Base-by-base conservation (phyloP, 1,140 invertebrate species). In the Ceratina calcarata region DNA sequence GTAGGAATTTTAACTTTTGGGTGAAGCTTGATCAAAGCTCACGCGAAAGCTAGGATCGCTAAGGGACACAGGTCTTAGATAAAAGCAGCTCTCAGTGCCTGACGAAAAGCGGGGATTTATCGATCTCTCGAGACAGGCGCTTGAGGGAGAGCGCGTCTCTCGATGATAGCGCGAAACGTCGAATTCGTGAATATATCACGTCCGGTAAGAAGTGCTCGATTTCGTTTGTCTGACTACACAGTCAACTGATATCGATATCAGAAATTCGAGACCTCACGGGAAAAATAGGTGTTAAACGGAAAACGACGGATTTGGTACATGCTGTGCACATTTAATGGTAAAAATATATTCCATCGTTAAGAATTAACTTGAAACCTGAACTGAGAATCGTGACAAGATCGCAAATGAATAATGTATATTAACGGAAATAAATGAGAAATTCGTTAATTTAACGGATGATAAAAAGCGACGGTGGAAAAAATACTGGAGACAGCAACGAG, bases 181-280 rank as follows among this genome's bases (percentile, higher is more conserved):
- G 67, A 61, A 70, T 57, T 24, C 45, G 24, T 71, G 67, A 78
- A 71, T 78, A 78, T 55, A 78, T 78, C 68, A 71, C 75, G 20
- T 64, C 75, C 67, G 60, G 75, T 45, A 78, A 78, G 75, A 78
- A 62, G 58, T 70, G 51, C 68, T 78, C 75, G 67, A 71, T 78
- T 78, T 64, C 75, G 70, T 65, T 71, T 78, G 45, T 67, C 22
- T 27, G 27, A 67, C 70, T 68, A 61, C 57, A 58, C 61, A 20
- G 22, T 22, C 24, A 20, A 7, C 6, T 1, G 32, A 51, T 32
- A 37, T 15, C 72, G 15, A 49, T 65, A 27, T 22, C 24, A 65
- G 22, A 49, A 76, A 67, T 58, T 57, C 32, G 32, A 51, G 22
- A 64, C 49, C 24, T 70, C 53, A 49, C 18, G 22, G 22, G 13